Evolutionary conservation across 2,888 invertebrate species (phyloP).

Genomic region (Synergus umbraculus): DNA sequence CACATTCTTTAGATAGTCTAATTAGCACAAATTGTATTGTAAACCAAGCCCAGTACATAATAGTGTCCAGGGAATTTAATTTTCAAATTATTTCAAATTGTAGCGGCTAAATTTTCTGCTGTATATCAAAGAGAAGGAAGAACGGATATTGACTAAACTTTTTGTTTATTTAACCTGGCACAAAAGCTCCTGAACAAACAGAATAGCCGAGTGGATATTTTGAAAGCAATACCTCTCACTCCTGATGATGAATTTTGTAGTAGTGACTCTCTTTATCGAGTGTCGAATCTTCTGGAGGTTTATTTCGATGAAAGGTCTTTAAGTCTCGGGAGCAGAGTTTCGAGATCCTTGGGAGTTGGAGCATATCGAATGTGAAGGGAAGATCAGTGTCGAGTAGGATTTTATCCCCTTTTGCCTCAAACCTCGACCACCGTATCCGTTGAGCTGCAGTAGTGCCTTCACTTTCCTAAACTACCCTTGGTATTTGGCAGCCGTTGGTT

Average conservation of each 20-base stretch:
- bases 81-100: too few species aligned
- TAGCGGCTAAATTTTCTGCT: too few species aligned
- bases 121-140: too few species aligned
- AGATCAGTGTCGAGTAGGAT: conserved; percentile 38
- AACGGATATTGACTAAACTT: too few species aligned
- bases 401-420: conserved; percentile 19
- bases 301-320: neutral
- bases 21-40: too few species aligned
- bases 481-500: conserved; percentile 17
- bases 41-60: too few species aligned
- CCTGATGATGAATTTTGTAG: neutral
- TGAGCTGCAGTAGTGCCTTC: conserved; percentile 26
- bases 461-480: conserved; percentile 22
- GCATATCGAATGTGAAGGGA: conserved; percentile 19
- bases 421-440: conserved; percentile 16
- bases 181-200: too few species aligned
- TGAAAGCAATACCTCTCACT: neutral
- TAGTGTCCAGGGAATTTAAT: too few species aligned
- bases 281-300: neutral
- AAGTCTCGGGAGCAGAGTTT: neutral
- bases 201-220: conserved; percentile 48
- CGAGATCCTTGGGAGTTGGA: neutral
- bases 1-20: too few species aligned
- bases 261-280: neutral
- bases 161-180: too few species aligned